Evolutionary conservation across 35 echinoderm and acorn worm species (phyloP).

Genomic region (Stichopus chloronotus): DNA sequence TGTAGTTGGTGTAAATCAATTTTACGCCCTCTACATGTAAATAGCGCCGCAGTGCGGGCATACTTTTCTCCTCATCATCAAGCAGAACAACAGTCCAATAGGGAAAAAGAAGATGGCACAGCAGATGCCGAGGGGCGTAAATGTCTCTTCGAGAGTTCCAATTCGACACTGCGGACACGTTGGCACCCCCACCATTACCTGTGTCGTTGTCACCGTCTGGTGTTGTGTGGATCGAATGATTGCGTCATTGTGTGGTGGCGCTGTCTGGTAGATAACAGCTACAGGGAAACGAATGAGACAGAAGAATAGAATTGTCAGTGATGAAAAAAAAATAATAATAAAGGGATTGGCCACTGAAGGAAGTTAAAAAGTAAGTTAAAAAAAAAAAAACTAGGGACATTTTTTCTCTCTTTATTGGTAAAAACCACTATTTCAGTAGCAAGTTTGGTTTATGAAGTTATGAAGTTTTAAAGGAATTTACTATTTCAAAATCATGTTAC

Average conservation of each 20-base stretch:
- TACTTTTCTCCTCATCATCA: constrained; percentile 55
- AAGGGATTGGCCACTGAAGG: background rate
- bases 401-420: too few species aligned
- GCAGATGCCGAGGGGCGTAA: constrained; percentile 79
- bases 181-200: constrained; percentile 56
- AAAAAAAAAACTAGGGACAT: too few species aligned
- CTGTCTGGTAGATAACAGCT: constrained; percentile 38
- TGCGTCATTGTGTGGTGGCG: constrained; percentile 31
- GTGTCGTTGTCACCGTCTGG: constrained; percentile 61
- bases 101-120: constrained; percentile 92
- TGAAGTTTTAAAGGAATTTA: too few species aligned
- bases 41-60: constrained; percentile 62
- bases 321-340: background rate
- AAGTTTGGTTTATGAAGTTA: too few species aligned
- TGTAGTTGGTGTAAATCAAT: too few species aligned
- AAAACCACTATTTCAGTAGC: too few species aligned
- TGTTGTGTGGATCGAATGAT: constrained; percentile 39
- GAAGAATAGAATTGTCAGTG: background rate
- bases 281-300: background rate
- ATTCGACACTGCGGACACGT: constrained; percentile 75
- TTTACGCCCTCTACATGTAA: constrained; percentile 15
- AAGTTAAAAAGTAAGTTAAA: too few species aligned
- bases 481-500: too few species aligned
- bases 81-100: constrained; percentile 68
- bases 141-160: constrained; percentile 68